These are phyloP conservation scores for Penaeus chinensis DNA, from an alignment of 1,140 invertebrate genomes.

Conservation along the genomic window DNA sequence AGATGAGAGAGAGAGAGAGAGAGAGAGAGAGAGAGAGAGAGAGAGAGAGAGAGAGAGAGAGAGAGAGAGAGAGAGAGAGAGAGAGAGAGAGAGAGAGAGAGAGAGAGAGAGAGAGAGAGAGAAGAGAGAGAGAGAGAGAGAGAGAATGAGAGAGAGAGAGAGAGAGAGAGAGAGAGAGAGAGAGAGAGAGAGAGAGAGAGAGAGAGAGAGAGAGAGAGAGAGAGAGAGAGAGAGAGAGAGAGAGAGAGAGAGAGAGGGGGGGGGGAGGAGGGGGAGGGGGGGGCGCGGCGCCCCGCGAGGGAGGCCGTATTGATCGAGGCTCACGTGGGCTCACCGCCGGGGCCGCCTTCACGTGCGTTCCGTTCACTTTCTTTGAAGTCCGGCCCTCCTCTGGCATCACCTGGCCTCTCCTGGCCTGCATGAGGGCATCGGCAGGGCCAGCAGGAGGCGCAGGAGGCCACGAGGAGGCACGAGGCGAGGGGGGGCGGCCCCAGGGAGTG, in stretches of 20 bases:
- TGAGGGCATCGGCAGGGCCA: too few relatives aligned
- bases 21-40: background rate
- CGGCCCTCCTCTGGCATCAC: background rate
- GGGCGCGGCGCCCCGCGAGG: constrained; percentile 14
- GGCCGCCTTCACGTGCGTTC: constrained; percentile 36
- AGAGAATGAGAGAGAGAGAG: background rate
- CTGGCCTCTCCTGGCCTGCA: too few relatives aligned
- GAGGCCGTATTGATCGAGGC: constrained; percentile 41
- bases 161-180: background rate
- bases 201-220: background rate
- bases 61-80: background rate
- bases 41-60: background rate
- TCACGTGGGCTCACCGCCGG: constrained; percentile 29
- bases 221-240: background rate
- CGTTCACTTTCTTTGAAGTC: constrained; percentile 45
- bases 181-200: constrained; percentile 1
- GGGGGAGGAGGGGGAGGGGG: background rate
- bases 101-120: background rate
- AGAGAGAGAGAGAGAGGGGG: background rate
- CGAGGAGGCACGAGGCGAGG: background rate
- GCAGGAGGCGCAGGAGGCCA: background rate
- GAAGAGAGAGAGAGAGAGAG: background rate
- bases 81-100: background rate
- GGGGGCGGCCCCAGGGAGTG: background rate
- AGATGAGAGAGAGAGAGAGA: background rate